Evolutionary conservation across 1,140 invertebrate genomes (phyloP), one percentile per base, ranked within the genome.

Genomic region (Achatina immaculata): DNA sequence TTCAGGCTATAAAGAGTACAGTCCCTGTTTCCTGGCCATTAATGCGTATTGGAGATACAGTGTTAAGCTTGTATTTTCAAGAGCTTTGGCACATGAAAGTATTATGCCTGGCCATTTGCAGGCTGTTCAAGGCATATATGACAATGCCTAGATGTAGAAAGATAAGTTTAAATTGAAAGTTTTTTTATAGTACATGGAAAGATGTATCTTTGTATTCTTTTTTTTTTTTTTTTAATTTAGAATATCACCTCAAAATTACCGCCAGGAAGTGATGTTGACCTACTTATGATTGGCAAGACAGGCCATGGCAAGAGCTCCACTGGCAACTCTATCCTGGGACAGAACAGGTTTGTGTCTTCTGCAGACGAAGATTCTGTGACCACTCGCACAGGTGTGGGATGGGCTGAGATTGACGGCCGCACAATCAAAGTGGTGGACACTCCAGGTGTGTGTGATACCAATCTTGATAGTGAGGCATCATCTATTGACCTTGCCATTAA

Each of bases 231-330:
- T 65, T 40, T 2, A 38, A 42, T 65, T 43, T 34, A 78, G 76
- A 68, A 66, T 38, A 42, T 78, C 28, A 78, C 65, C 31, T 68
- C 62, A 14, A 78, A 68, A 14, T 62, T 78, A 9, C 76, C 76
- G 14, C 76, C 58, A n/a, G 76, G 76, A n/a, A 34, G n/a, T 68
- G 62, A 68, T 40, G 38, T 78, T 43, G 76, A 78, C 51, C 48
- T 86, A 34, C 80, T 85, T 14, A 31, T 85, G 24, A 51, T 85
- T 24, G 84, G 84, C 0, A 82, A 82, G 74, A 84, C 84, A 24
- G 84, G 85, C 43, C 62, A 78, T 74, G 85, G 85, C 9, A 86
- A 85, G 81, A 84, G 84, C 73, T 73, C 81, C 31, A 75, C 83
- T 24, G 86, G 82, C 1, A 84, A 85, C 80, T 81, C 78, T 43